Base-by-base conservation (phyloP, 2,888 invertebrate genomes). In the Synergus laeviventris region DNA sequence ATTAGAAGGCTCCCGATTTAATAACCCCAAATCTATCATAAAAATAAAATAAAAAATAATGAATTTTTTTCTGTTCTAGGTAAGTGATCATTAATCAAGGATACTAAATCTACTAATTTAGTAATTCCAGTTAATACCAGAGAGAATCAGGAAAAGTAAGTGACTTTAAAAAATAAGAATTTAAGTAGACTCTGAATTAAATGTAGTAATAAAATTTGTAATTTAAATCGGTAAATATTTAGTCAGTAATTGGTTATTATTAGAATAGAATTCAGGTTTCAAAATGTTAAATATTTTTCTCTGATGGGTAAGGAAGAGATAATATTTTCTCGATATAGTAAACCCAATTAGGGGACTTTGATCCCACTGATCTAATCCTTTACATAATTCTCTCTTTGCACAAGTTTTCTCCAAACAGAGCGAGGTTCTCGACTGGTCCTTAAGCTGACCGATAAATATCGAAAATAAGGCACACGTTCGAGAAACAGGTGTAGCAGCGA, bases 1-100 rank as follows among this genome's bases (percentile, higher is more conserved):
- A 64, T 64, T 14, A 21, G 18, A 8, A 21, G 36, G 36, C 24
- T 5, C 1, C 11, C 21, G 1, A 42, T 64, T 64, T 18, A 7
- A 21, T 39, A 12, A 49, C n/a, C 39, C 39, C 7, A 31, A 31
- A 31, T 31, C 31, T 31, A 5, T 7, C 7, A 31, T 31, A 31
- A 31, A 31, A 31, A 31, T 5, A 31, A 31, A 31, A 45, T 4
- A 49, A 12, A 36, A 1, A 66, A 42, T 42, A 16, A 66, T 66
- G 24, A 66, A 45, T 42, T 45, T 31, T 16, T 31, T 24, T 59
- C 59, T 66, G 66, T 66, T 42, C 7, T 14, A 42, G 64, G 64
- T 64, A 39, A 64, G 64, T 45, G 42, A 42, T 24, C 42, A 24
- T 24, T 21, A 21, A 24, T 64, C 5, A n/a, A 12, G 5, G 18